Evolutionary conservation across 2,113 vertebrate species (phyloP).

Genomic region (Ceuthmochares aereus): DNA sequence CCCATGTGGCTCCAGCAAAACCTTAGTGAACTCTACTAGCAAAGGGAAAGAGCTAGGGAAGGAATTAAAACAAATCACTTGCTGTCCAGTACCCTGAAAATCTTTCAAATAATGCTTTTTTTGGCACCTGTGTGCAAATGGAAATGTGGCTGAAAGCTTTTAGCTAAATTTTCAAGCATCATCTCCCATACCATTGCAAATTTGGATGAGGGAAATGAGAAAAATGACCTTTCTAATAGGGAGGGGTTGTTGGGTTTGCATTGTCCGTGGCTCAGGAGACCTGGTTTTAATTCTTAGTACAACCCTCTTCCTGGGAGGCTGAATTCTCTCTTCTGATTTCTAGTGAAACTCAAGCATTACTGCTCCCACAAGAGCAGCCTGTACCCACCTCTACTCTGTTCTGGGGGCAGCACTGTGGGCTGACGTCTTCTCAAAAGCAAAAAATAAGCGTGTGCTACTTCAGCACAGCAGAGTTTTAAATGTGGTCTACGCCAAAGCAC

Average conservation of each 20-base stretch:
- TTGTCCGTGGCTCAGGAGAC: neutral
- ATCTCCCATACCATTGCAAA: neutral
- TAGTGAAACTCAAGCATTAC: neutral
- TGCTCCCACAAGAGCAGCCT: neutral
- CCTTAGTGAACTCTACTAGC: accelerated
- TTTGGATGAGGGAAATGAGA: neutral
- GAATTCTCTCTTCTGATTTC: neutral
- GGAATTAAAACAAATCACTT: neutral
- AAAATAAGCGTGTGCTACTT: neutral
- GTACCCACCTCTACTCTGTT: neutral
- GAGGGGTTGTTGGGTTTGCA: neutral
- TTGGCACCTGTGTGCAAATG: neutral
- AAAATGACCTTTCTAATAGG: neutral
- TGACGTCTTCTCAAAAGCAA: neutral
- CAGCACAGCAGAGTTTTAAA: neutral
- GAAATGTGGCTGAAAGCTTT: conserved; percentile 9
- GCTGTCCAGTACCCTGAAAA: neutral
- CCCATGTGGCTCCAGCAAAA: neutral
- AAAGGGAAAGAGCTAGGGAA: neutral
- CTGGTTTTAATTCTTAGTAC: neutral
- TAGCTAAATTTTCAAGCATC: neutral
- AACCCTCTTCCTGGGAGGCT: neutral
- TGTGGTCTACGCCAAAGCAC: neutral
- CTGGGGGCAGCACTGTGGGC: neutral
- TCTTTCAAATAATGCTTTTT: neutral